Evolutionary conservation across 2,888 invertebrate genomes (phyloP), one percentile per base, ranked within the genome.

Genomic region (Smittia aterrima): DNA sequence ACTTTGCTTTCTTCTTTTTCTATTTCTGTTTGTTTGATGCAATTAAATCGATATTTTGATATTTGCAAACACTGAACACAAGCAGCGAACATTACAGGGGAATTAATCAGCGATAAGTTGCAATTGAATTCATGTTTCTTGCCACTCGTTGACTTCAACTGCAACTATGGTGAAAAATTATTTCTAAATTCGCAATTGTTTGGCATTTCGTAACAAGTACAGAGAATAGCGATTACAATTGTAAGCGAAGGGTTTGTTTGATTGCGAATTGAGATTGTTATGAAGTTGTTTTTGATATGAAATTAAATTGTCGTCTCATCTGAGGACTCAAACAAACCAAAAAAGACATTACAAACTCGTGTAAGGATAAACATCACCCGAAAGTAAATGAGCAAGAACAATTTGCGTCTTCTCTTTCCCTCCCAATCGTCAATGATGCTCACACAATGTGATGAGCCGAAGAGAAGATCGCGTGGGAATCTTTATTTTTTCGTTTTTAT

Each of bases 31-130:
- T 66, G 1, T 16, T 25, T 27, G 70, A 70, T 40, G 62, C 62
- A 72, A 72, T 72, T 72, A 72, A 72, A 62, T 62, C 53, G 62
- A 62, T 72, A 62, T 58, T 47, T 16, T 72, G 72, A 71, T 62
- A 72, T 40, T 72, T 72, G 64, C 64, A 64, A 25, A 64, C n/a
- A 9, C 64, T 3, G n/a, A 3, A 18, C 58, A 13, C 58, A 22
- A 18, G 13, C 9, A 20, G 58, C 22, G 13, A 58, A 20, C 22
- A 22, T 58, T 58, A 58, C 58, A 18, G 32, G 58, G 40, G 40
- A 18, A 72, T 62, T 72, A 72, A 72, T 72, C 72, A 72, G 62
- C 62, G 72, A 72, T 72, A 72, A 62, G 58, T 22, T 3, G 64
- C 7, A 40, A 72, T 38, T 11, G 20, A 32, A 47, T n/a, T 47